Conservation (phyloP, 2,888 invertebrate species). For the Lysandra coridon region DNA sequence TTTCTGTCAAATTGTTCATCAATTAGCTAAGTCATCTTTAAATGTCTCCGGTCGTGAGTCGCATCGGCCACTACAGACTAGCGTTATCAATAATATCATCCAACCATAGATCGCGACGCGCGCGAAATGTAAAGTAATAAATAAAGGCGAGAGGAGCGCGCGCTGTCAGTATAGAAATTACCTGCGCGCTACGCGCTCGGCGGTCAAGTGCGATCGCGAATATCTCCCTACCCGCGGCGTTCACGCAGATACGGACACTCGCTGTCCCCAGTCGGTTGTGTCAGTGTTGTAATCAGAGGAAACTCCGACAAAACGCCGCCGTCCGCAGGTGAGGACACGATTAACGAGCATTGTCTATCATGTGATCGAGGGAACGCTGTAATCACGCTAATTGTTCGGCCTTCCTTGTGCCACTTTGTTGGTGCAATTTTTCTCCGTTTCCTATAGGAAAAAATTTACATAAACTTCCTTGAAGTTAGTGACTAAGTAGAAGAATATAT, state of each 20-base stretch:
- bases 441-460: neutral
- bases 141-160: conserved; percentile 66
- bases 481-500: neutral
- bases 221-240: conserved; percentile 51
- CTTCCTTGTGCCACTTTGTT: neutral
- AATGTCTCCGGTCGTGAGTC: neutral
- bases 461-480: neutral
- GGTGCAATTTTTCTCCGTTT: neutral
- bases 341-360: conserved; percentile 51
- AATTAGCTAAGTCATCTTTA: neutral
- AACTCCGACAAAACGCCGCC: conserved; percentile 49
- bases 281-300: conserved; percentile 62
- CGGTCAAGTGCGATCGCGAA: conserved; percentile 46
- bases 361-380: conserved; percentile 52
- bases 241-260: conserved; percentile 48
- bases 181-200: conserved; percentile 62
- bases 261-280: conserved; percentile 60
- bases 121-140: conserved; percentile 71
- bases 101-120: conserved; percentile 64
- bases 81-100: conserved; percentile 12
- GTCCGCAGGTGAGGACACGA: conserved; percentile 58
- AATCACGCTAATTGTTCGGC: conserved; percentile 13
- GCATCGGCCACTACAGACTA: neutral
- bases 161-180: conserved; percentile 69
- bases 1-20: too few relatives aligned